Conservation (phyloP, 2,113 vertebrate genomes). For the Platichthys flesus region DNA sequence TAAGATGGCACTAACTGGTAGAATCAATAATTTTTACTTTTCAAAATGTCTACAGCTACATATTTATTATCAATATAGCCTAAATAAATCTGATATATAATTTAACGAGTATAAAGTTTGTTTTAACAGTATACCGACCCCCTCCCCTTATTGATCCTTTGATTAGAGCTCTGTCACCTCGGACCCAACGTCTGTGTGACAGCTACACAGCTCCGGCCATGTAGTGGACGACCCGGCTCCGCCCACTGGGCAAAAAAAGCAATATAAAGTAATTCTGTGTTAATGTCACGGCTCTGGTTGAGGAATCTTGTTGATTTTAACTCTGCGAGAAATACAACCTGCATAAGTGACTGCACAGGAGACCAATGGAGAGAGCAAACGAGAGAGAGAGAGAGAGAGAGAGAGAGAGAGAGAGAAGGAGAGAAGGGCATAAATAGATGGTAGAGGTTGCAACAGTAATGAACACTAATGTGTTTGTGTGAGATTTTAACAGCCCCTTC, state of each 20-base stretch:
- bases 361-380: background rate
- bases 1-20: too few species aligned
- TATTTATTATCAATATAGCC: too few species aligned
- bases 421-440: conserved; percentile 25
- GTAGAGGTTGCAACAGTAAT: conserved; percentile 65
- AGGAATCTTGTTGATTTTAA: conserved; percentile 43
- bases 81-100: too few species aligned
- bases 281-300: conserved; percentile 33
- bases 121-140: too few species aligned
- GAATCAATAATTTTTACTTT: too few species aligned
- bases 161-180: too few species aligned
- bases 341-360: conserved; percentile 49
- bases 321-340: conserved; percentile 43
- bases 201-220: too few species aligned
- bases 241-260: background rate
- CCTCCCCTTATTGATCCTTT: too few species aligned
- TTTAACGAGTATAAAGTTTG: too few species aligned
- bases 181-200: too few species aligned
- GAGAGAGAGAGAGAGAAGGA: background rate
- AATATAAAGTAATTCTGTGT: conserved; percentile 18
- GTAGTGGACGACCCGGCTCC: background rate
- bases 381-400: background rate
- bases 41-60: too few species aligned
- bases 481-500: conserved; percentile 66
- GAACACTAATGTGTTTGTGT: conserved; percentile 71